Evolutionary conservation across 53 echinoderm and acorn worm species (phyloP).

Genomic region (Arbacia lixula): DNA sequence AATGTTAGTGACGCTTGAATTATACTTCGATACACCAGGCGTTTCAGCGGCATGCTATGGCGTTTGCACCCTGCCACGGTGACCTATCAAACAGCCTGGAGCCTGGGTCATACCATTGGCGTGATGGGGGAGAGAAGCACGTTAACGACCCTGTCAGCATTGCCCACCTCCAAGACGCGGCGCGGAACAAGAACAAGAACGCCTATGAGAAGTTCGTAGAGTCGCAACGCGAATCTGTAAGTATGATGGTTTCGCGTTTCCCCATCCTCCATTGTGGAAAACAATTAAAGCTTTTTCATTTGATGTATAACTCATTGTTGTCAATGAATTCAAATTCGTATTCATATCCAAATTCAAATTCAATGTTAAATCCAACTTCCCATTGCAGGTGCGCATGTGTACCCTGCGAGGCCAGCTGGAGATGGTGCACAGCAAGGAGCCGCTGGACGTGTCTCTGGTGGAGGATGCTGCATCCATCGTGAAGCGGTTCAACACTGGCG

Average conservation of each 20-base stretch:
- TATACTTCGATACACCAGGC: conserved; percentile 72
- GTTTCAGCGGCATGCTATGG: conserved; percentile 73
- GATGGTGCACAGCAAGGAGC: conserved; percentile 62
- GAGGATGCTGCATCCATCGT: conserved; percentile 90
- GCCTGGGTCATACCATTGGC: conserved; percentile 95
- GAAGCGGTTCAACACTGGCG: conserved; percentile 93
- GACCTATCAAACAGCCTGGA: conserved; percentile 73
- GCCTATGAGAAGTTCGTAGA: conserved; percentile 92
- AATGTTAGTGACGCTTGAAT: neutral
- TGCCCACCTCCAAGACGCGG: conserved; percentile 93
- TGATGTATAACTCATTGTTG: no score
- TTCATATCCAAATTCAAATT: no score
- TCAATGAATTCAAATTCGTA: no score
- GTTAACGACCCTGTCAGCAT: conserved; percentile 95
- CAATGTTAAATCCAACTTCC: no score
- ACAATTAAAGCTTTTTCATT: no score
- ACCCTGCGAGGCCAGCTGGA: conserved; percentile 95
- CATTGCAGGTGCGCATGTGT: conserved; percentile 77
- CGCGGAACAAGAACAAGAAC: conserved; percentile 80
- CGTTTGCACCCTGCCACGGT: conserved; percentile 68
- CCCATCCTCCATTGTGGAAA: no score
- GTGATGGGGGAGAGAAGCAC: conserved; percentile 98
- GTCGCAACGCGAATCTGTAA: conserved; percentile 88
- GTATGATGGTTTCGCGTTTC: no score
- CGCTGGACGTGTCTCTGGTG: conserved; percentile 82